Percentiles rank a stretch among this genome's conserved stretches.
Evolutionary conservation across 2,888 invertebrate species (phyloP).

Genomic region (Diogma glabrata): DNA sequence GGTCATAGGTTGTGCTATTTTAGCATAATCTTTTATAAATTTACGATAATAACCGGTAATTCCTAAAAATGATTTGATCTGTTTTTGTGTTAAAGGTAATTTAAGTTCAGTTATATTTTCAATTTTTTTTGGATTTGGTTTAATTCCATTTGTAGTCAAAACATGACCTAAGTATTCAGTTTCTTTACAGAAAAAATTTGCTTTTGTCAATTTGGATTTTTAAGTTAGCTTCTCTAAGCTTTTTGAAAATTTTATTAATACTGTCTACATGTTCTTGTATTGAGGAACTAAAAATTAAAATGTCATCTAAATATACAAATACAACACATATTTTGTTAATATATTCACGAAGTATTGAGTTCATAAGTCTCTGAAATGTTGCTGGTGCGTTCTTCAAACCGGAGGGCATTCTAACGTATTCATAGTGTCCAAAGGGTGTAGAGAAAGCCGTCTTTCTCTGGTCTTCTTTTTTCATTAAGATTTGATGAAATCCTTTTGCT

Average conservation of each 20-base stretch:
- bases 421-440: neutral
- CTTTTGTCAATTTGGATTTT: neutral
- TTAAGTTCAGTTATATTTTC: no score
- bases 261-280: neutral
- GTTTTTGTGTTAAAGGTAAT: neutral
- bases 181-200: no score
- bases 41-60: neutral
- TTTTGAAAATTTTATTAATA: neutral
- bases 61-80: neutral
- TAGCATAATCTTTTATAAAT: constrained; percentile 1
- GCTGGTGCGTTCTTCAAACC: neutral
- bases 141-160: neutral
- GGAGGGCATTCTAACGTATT: neutral
- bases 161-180: neutral
- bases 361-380: neutral
- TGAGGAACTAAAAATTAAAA: neutral
- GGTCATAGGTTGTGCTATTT: neutral
- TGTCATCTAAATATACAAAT: neutral
- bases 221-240: neutral
- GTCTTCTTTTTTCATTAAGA: neutral
- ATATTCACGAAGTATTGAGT: neutral
- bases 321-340: neutral
- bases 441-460: neutral
- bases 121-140: neutral
- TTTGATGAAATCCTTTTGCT: neutral